Evolutionary conservation across 2,888 invertebrate genomes (phyloP), one percentile per base, ranked within the genome.

Genomic region (Odiellus spinosus): DNA sequence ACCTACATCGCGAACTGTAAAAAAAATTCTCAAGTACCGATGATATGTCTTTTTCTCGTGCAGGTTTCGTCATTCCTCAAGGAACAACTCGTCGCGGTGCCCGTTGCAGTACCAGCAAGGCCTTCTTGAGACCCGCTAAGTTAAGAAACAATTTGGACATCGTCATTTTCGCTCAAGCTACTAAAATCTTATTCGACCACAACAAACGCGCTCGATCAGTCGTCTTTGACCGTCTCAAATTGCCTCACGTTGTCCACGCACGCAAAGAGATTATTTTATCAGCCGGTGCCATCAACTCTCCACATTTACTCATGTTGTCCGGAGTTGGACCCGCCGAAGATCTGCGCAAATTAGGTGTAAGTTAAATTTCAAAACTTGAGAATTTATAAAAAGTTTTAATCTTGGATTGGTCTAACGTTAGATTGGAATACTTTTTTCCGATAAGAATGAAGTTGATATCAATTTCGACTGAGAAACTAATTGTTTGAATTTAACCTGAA

Each of bases 261-360:
- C 74, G 73, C 32, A 86, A 82, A 62, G 90, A 90, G 64, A 82
- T 96, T 0, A 82, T 96, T 42, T 62, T 96, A 2, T 84, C 86
- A 1, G 88, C 81, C 0, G 96, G 96, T 0, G 76, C 93, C 0
- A 75, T 98, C 0, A 93, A 91, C 62, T 83, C 91, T 0, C 88
- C 96, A 0, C 95, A 98, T 62, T 61, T 96, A 2, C 66, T 96
- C 35, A 87, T 95, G 87, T 65, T 96, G 1, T 88, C 88, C 8
- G 96, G 93, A 0, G 74, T 93, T 11, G 88, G 88, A 0, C 82
- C 82, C 26, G 73, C 73, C 2, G 75, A 75, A 1, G 81, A 86
- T 14, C 69, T 88, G 15, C 58, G 72, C 52, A 75, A 82, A 54
- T 71, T 56, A 12, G 58, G 59, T 42, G 60, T 59, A 53, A 56